phyloP scores from a whole-genome alignment of 30 jellyfish, hydroid and myxozoan species.

The Hydractinia symbiolongicarpus region DNA sequence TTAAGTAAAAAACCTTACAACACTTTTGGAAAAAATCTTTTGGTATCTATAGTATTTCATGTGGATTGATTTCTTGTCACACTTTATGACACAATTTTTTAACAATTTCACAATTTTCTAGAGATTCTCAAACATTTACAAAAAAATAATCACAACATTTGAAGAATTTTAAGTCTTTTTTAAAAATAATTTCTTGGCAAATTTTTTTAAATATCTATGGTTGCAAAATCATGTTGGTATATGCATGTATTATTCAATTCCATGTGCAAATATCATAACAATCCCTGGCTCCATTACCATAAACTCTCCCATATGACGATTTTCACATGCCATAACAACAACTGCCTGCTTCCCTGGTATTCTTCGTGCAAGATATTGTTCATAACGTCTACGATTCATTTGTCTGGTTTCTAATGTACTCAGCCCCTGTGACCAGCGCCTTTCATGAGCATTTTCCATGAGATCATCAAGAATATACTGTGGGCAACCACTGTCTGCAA shows the following conservation, averaged over 20 bases:
- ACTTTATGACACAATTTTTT: no score
- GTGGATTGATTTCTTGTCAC: no score
- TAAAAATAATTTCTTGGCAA: no score
- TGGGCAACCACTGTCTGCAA: conserved; percentile 97
- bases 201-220: no score
- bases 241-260: conserved; percentile 52
- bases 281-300: conserved; percentile 92
- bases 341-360: conserved; percentile 99
- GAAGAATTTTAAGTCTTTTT: no score
- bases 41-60: no score
- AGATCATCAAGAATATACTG: conserved; percentile 77
- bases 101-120: no score
- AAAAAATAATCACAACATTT: no score
- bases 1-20: no score
- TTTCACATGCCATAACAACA: conserved; percentile 98
- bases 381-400: conserved; percentile 90
- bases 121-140: no score
- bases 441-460: conserved; percentile 94
- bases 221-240: no score
- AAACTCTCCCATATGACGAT: conserved; percentile 86
- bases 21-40: no score
- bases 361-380: conserved; percentile 91
- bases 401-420: conserved; percentile 95
- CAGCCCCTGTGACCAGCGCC: conserved; percentile 98
- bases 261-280: conserved; percentile 98